Percentiles rank a stretch among this genome's conserved stretches.
These are phyloP conservation scores for Mus minutoides DNA, from an alignment of 2,797 vertebrate species.

Conservation along the genomic window DNA sequence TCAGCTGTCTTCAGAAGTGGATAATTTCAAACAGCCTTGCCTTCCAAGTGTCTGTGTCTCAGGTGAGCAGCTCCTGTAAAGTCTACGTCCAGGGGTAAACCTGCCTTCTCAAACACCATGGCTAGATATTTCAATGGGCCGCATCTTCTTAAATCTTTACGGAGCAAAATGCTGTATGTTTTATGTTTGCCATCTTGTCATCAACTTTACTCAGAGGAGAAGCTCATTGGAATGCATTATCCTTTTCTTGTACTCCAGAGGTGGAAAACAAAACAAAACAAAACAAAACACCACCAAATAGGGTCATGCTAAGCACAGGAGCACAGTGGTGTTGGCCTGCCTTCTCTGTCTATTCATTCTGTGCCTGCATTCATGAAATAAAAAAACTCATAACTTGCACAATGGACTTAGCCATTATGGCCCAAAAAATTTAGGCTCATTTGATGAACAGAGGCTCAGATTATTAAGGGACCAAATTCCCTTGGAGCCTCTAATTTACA, in stretches of 20 bases:
- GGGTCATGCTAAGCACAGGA: background rate
- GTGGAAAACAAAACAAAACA: background rate
- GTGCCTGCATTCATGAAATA: conserved; percentile 4
- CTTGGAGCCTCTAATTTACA: background rate
- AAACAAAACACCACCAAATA: background rate
- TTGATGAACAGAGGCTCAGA: conserved; percentile 53
- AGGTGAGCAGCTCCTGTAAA: conserved; percentile 82
- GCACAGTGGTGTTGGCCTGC: conserved; percentile 25
- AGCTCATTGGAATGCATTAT: background rate
- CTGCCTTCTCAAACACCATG: conserved; percentile 85
- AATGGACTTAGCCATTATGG: conserved; percentile 56
- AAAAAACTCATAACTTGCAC: conserved; percentile 61
- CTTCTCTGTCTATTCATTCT: conserved; percentile 29
- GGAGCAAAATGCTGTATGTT: background rate
- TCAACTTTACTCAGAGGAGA: background rate
- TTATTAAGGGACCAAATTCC: conserved; percentile 28
- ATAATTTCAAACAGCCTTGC: conserved; percentile 82
- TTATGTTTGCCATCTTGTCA: conserved; percentile 27
- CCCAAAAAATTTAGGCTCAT: conserved; percentile 44
- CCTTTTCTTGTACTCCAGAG: background rate
- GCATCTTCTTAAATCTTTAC: background rate
- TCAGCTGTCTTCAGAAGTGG: conserved; percentile 85
- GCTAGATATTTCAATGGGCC: conserved; percentile 71
- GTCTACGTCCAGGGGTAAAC: conserved; percentile 76
- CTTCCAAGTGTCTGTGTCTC: conserved; percentile 81